Evolutionary conservation across 2,888 invertebrate genomes (phyloP).

Genomic region (Eupithecia insigniata): DNA sequence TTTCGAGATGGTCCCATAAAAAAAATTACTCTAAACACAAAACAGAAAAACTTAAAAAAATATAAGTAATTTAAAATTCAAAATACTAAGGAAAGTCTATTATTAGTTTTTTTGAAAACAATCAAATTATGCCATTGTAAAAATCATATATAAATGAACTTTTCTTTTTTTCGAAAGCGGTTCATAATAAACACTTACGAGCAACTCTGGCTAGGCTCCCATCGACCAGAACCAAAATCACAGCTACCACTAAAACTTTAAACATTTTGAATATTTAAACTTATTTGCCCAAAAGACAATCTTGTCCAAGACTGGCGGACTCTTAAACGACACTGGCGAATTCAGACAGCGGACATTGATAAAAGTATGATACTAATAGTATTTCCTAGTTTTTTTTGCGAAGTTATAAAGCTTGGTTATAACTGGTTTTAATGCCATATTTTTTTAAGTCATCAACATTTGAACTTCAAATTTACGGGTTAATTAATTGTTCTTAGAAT

Average conservation of each 20-base stretch:
- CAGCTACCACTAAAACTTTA: constrained; percentile 39
- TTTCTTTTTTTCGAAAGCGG: background rate
- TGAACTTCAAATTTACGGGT: background rate
- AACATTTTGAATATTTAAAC: constrained; percentile 40
- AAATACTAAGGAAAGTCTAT: too few species aligned
- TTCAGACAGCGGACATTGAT: constrained; percentile 23
- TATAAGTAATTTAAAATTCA: too few species aligned
- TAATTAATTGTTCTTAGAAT: background rate
- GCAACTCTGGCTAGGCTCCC: constrained; percentile 46
- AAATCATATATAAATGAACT: too few species aligned
- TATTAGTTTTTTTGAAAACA: too few species aligned
- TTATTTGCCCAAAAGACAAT: constrained; percentile 13
- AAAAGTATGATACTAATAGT: constrained; percentile 25
- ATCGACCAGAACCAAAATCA: constrained; percentile 38
- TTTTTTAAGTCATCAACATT: background rate
- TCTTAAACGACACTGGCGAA: constrained; percentile 49
- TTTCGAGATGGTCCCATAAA: too few species aligned
- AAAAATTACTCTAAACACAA: too few species aligned
- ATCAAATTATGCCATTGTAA: too few species aligned
- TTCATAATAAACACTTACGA: constrained; percentile 48
- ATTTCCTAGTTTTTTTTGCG: constrained; percentile 17
- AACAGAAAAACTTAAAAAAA: too few species aligned
- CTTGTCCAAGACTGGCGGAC: constrained; percentile 43
- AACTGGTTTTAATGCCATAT: background rate
- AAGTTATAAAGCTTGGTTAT: background rate